These are phyloP conservation scores for Apis florea DNA, from an alignment of 1,140 invertebrate genomes.

Conservation along the genomic window DNA sequence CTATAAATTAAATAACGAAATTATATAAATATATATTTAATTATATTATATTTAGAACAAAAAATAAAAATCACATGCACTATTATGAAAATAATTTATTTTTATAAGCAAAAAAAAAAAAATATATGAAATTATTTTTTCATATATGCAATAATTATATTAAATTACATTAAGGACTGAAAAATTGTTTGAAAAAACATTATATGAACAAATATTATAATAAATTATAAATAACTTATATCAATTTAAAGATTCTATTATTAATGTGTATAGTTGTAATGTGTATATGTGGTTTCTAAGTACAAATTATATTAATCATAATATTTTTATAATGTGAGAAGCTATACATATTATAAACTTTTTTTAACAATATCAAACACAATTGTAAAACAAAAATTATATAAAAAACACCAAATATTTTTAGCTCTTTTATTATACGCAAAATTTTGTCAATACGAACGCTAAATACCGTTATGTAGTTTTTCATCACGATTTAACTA, in stretches of 20 bases:
- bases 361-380: neutral
- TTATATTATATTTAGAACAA: neutral
- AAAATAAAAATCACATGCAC: neutral
- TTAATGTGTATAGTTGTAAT: neutral
- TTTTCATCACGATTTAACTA: neutral
- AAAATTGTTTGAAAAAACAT: neutral
- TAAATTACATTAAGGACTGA: no score
- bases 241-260: neutral
- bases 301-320: neutral
- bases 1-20: neutral
- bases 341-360: neutral
- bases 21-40: neutral
- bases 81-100: neutral
- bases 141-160: neutral
- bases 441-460: neutral
- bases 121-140: neutral
- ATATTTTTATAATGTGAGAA: neutral
- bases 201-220: neutral
- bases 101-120: neutral
- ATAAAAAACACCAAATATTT: neutral
- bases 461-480: neutral
- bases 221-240: neutral
- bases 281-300: neutral
- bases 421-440: neutral
- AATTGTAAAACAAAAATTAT: slow-evolving; percentile 1